Conservation (phyloP, 2,797 vertebrate genomes). For the Halcyon badia region DNA sequence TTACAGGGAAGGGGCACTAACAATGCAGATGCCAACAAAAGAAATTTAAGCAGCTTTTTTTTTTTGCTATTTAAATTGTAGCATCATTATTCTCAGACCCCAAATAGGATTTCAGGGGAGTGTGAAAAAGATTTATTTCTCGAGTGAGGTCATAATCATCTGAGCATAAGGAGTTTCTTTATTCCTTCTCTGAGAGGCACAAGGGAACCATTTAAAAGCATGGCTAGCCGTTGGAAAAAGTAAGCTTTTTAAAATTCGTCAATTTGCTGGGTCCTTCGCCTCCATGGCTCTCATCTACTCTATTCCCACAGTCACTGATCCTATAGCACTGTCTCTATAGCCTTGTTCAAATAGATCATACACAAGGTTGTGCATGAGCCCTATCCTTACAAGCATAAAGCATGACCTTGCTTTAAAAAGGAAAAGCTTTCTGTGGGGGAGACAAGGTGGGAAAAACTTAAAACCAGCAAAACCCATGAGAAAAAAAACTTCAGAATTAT, state of each 20-base stretch:
- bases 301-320: background rate
- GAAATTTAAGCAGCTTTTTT: background rate
- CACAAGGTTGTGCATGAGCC: background rate
- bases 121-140: slow-evolving; percentile 5
- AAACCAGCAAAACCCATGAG: background rate
- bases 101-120: background rate
- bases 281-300: background rate
- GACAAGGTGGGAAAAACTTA: background rate
- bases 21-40: background rate
- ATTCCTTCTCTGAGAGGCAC: background rate
- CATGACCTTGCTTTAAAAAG: background rate
- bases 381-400: background rate
- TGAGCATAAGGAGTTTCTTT: background rate
- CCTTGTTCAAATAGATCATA: background rate
- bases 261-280: background rate
- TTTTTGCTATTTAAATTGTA: background rate
- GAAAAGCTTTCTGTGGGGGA: background rate
- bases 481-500: background rate
- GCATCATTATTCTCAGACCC: background rate
- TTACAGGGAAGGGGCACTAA: background rate
- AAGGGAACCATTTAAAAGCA: background rate
- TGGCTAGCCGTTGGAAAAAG: background rate
- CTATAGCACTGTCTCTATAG: background rate
- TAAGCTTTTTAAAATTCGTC: background rate
- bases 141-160: background rate